Percentiles rank a stretch among this genome's conserved stretches.
These are phyloP conservation scores for Tillus elongatus DNA, from an alignment of 2,888 invertebrate genomes.

Conservation along the genomic window DNA sequence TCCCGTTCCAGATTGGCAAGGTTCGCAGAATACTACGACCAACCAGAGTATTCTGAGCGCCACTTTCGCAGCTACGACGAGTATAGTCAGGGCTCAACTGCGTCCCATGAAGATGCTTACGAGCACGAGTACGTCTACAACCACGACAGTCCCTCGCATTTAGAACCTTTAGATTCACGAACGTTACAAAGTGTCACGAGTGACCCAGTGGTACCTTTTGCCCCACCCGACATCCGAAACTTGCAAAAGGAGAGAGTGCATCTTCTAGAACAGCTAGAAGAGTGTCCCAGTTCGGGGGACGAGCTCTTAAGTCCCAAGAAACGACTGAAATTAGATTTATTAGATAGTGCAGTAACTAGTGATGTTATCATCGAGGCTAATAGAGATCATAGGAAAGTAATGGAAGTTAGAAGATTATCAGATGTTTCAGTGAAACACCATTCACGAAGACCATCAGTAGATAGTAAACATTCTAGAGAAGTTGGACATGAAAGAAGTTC, in stretches of 20 bases:
- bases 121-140: slow-evolving; percentile 42
- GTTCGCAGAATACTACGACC: slow-evolving; percentile 35
- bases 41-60: slow-evolving; percentile 45
- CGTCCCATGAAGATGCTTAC: slow-evolving; percentile 54
- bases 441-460: slow-evolving; percentile 47
- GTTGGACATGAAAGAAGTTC: slow-evolving; percentile 23
- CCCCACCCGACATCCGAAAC: slow-evolving; percentile 54
- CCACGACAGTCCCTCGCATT: slow-evolving; percentile 41
- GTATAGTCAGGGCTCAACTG: slow-evolving; percentile 61
- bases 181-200: slow-evolving; percentile 47
- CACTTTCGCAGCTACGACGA: slow-evolving; percentile 61
- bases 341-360: slow-evolving; percentile 31
- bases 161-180: slow-evolving; percentile 34
- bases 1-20: slow-evolving; percentile 42
- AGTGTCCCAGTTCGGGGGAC: slow-evolving; percentile 62
- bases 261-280: slow-evolving; percentile 60
- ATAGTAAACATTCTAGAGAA: slow-evolving; percentile 38
- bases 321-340: slow-evolving; percentile 52
- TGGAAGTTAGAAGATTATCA: slow-evolving; percentile 48
- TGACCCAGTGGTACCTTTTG: slow-evolving; percentile 24
- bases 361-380: slow-evolving; percentile 41
- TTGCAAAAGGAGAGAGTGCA: slow-evolving; percentile 63
- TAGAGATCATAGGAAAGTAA: slow-evolving; percentile 40
- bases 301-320: slow-evolving; percentile 59
- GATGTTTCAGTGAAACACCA: slow-evolving; percentile 41